Base-by-base conservation (phyloP, 2,888 invertebrate species). In the Dione vanillae region DNA sequence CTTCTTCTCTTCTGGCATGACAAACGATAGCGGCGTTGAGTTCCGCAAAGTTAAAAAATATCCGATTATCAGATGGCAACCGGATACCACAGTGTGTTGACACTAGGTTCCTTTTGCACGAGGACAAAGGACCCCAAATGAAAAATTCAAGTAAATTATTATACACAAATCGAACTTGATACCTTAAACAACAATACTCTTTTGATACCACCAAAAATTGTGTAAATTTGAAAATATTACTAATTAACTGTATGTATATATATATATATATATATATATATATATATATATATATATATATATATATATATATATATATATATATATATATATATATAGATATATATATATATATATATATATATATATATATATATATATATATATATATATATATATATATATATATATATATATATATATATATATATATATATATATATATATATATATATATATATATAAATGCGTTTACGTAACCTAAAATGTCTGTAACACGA, bases 401-500 rank as follows among this genome's bases (percentile, higher is more conserved):
- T 43, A 43, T 43, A 43, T 43, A 43, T 14, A 43, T 43, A 43
- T 14, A 43, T 43, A 43, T 14, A 43, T 49, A 49, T 16, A 11
- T 11, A 16, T 19, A 49, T 19, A 49, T 10, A 49, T 10, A 40
- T 40, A 40, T 40, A 40, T 40, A 40, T 40, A 40, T 40, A 40
- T 40, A 40, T 40, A 19, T 56, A 56, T 56, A 56, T 16, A 56
- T 7, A 16, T 16, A 14, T n/a, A 54, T 54, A 35, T 52, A 41
- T 41, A 41, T 20, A 27, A 61, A 45, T n/a, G 43, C 14, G 11
- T 27, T 37, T 37, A 16, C 54, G 37, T 54, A 54, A 54, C 5
- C 8, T n/a, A 14, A 54, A 37, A 37, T n/a, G 20, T 41, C 14
- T n/a, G 43, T 19, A 59, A 61, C 59, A 61, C 59, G 59, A 59